Evolutionary conservation across 1,140 invertebrate species (phyloP).

Genomic region (Latrodectus geometricus): DNA sequence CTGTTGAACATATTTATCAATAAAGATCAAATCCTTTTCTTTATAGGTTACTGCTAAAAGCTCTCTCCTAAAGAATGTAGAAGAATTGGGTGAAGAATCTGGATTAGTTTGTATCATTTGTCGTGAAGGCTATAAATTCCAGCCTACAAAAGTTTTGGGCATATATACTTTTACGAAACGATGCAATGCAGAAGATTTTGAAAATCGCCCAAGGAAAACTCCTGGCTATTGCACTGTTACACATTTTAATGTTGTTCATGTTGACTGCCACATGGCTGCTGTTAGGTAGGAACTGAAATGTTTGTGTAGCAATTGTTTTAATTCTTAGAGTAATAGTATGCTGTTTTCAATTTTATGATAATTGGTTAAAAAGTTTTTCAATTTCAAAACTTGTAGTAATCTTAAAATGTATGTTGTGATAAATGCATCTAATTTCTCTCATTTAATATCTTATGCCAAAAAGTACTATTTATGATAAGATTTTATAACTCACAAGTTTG

Average conservation of each 20-base stretch:
- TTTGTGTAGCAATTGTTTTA: background rate
- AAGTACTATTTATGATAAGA: too few species aligned
- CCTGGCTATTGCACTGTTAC: conserved; percentile 90
- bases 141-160: conserved; percentile 90
- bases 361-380: too few species aligned
- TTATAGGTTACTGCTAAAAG: conserved; percentile 73
- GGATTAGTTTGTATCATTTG: conserved; percentile 98
- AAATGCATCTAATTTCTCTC: too few species aligned
- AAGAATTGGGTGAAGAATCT: conserved; percentile 93
- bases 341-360: conserved; percentile 4
- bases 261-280: conserved; percentile 97
- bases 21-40: background rate
- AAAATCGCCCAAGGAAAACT: conserved; percentile 83
- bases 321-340: too few species aligned
- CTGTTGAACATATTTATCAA: background rate
- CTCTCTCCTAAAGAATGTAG: conserved; percentile 86
- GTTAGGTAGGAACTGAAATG: conserved; percentile 75
- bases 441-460: too few species aligned
- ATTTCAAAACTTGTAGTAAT: too few species aligned
- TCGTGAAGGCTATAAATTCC: conserved; percentile 96
- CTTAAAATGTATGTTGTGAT: too few species aligned
- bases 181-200: conserved; percentile 93
- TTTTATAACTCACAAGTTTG: too few species aligned
- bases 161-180: conserved; percentile 98
- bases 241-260: conserved; percentile 98